Evolutionary conservation across 2,113 vertebrate genomes (phyloP), one percentile per base, ranked within the genome.

Genomic region (Perca flavescens): DNA sequence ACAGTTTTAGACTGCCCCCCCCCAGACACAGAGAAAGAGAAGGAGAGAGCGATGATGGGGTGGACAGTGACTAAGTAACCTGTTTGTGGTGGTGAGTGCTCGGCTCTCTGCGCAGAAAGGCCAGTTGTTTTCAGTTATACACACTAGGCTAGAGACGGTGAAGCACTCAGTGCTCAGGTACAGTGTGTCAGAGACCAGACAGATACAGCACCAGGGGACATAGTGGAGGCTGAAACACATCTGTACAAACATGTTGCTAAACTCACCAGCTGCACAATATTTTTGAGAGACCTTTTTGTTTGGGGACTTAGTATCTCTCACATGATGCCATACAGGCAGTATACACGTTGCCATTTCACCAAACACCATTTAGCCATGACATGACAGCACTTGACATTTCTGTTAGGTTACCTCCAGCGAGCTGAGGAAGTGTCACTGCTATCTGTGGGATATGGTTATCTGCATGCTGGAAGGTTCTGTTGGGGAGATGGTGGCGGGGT

Each of bases 371-470:
- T 69, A 77, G 74, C 79, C 47, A 34, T 68, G 79, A 90, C 89
- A 77, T 70, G 79, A 79, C 43, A 31, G 69, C 61, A 70, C 88
- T 89, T 89, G 92, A 88, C 90, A 90, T 88, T 88, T 90, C 58
- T 83, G 61, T 54, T 25, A 64, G 86, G 64, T 78, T 82, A 87
- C 80, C 79, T 77, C 43, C 76, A 86, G 73, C 53, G 43, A 52
- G 71, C 76, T 70, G 78, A 65, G 74, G 71, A 84, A 34, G 92
- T 93, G 91, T 86, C 72, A 63, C 46, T 4, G 76, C 57, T 91
- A 91, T 94, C 90, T 82, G 64, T 16, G 7, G 85, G 82, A 89
- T 80, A 74, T 50, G 36, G 50, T 77, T 89, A 89, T 91, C 89
- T 86, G 54, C 65, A 46, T 22, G 81, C 47, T 74, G 85, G 74